Evolutionary conservation across 2,888 invertebrate species (phyloP).

Genomic region (Priocnemis perturbator): DNA sequence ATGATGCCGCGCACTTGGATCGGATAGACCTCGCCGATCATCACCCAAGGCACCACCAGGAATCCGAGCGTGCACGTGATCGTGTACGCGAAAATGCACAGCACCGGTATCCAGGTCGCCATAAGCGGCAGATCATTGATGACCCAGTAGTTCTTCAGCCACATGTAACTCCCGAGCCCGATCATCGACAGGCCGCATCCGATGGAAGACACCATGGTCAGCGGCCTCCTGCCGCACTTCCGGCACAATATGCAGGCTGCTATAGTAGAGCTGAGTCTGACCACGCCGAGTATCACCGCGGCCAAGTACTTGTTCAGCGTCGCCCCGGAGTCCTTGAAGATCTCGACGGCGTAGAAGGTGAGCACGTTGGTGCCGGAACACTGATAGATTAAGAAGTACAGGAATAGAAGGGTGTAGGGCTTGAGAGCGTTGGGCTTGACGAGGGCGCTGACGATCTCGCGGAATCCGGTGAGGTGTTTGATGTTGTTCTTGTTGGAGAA

Average conservation of each 20-base stretch:
- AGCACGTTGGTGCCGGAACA: conserved; percentile 84
- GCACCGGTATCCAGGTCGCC: conserved; percentile 80
- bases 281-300: conserved; percentile 80
- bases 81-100: conserved; percentile 80
- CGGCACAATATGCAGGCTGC: conserved; percentile 80
- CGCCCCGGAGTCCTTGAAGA: conserved; percentile 80
- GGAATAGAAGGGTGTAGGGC: conserved; percentile 80
- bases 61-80: conserved; percentile 82
- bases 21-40: conserved; percentile 86
- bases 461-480: conserved; percentile 76
- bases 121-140: conserved; percentile 70
- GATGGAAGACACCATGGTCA: conserved; percentile 80
- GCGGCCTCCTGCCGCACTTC: conserved; percentile 79
- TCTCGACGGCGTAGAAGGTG: conserved; percentile 83
- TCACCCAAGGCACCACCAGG: conserved; percentile 83
- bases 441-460: conserved; percentile 78
- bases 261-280: conserved; percentile 80
- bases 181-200: conserved; percentile 83
- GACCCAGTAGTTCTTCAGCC: conserved; percentile 77
- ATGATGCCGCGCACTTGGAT: conserved; percentile 81
- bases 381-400: conserved; percentile 83
- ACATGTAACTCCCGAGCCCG: conserved; percentile 79
- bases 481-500: conserved; percentile 82
- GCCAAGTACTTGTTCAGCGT: conserved; percentile 78
- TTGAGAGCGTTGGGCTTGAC: conserved; percentile 80